phyloP scores from a whole-genome alignment of 2,113 vertebrate species.

The Strix aluco region DNA sequence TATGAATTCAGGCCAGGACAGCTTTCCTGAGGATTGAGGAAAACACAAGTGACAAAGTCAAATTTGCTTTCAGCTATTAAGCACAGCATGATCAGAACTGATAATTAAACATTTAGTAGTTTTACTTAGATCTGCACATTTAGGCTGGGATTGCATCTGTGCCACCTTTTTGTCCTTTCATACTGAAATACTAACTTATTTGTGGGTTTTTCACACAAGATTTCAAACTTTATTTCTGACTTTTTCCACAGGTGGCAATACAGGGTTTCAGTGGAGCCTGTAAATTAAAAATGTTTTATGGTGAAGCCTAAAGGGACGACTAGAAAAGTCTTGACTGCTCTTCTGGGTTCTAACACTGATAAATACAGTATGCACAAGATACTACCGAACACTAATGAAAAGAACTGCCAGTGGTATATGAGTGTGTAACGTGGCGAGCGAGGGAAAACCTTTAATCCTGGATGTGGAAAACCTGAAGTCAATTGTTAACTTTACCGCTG shows the following conservation, averaged over 20 bases:
- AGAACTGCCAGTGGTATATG: not conserved
- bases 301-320: not conserved
- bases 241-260: not conserved
- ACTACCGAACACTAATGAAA: not conserved
- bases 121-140: not conserved
- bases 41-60: not conserved
- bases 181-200: not conserved
- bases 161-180: not conserved
- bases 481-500: not conserved
- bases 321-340: not conserved
- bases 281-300: not conserved
- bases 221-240: not conserved
- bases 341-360: not conserved
- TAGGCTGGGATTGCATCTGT: not conserved
- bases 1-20: not conserved
- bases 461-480: not conserved
- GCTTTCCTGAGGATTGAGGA: not conserved
- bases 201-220: not conserved
- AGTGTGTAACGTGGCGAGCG: fast-evolving
- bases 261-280: not conserved
- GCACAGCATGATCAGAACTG: not conserved
- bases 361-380: not conserved
- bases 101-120: not conserved
- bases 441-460: not conserved
- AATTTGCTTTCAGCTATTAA: not conserved